These are phyloP conservation scores for Borostomias antarcticus DNA, from an alignment of 2,797 vertebrate species.

Conservation along the genomic window DNA sequence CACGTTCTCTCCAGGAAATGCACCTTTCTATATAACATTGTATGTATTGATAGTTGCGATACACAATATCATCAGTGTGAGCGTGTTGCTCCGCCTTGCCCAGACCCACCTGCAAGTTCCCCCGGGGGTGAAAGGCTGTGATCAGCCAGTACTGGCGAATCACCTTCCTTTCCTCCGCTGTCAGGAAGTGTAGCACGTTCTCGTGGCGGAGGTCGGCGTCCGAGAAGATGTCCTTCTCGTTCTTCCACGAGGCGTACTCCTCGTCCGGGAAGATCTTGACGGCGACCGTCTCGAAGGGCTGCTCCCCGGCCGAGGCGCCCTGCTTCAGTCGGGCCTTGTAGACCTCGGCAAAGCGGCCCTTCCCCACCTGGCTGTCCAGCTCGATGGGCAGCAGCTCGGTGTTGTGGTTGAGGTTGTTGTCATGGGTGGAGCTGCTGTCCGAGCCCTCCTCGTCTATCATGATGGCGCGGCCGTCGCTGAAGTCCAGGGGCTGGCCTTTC, in stretches of 20 bases:
- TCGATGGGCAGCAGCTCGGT: slow-evolving; percentile 95
- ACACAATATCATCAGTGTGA: no score
- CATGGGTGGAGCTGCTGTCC: slow-evolving; percentile 91
- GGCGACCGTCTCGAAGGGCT: slow-evolving; percentile 93
- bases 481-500: slow-evolving; percentile 71
- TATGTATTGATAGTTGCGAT: no score
- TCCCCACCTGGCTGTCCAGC: slow-evolving; percentile 88
- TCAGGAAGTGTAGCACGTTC: slow-evolving; percentile 94
- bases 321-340: slow-evolving; percentile 93
- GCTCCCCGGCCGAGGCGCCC: slow-evolving; percentile 77
- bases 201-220: slow-evolving; percentile 92
- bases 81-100: no score
- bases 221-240: slow-evolving; percentile 94
- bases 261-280: slow-evolving; percentile 93
- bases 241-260: slow-evolving; percentile 96
- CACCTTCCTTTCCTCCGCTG: slow-evolving; percentile 88
- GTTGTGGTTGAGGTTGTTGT: slow-evolving; percentile 98
- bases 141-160: slow-evolving; percentile 95
- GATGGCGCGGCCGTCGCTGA: slow-evolving; percentile 85
- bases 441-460: slow-evolving; percentile 88
- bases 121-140: slow-evolving; percentile 89
- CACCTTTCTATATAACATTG: no score
- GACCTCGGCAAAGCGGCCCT: slow-evolving; percentile 94
- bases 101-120: slow-evolving; percentile 75
- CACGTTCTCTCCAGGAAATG: no score